These are phyloP conservation scores for Aselliscus stoliczkanus DNA, from an alignment of 2,797 vertebrate genomes.

Conservation along the genomic window DNA sequence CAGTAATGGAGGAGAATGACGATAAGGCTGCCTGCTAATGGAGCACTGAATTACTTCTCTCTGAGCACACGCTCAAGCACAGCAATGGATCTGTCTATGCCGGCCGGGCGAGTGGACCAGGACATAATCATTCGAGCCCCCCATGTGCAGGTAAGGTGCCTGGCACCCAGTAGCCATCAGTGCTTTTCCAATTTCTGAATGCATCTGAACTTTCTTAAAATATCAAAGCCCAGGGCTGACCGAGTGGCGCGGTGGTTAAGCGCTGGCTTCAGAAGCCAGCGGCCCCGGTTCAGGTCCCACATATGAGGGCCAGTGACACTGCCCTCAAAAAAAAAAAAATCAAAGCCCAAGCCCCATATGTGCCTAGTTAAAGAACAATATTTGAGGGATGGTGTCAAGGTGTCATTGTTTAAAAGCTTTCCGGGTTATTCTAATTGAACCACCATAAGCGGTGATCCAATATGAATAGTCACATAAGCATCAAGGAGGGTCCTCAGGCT, in stretches of 20 bases:
- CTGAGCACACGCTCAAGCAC: not conserved
- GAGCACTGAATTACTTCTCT: slow-evolving; percentile 41
- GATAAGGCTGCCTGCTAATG: slow-evolving; percentile 61
- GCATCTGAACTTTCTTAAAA: not conserved
- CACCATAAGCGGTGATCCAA: not conserved
- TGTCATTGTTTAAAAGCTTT: not conserved
- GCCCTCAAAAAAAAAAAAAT: too few species aligned
- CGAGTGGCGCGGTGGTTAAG: too few species aligned
- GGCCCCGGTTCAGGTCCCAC: too few species aligned
- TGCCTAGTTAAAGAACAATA: not conserved
- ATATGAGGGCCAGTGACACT: too few species aligned
- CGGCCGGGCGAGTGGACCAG: not conserved
- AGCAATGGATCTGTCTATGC: not conserved
- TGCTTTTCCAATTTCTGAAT: not conserved
- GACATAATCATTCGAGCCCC: not conserved
- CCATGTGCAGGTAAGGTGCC: not conserved
- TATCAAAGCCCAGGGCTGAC: too few species aligned
- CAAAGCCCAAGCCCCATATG: not conserved
- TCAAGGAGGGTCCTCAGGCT: not conserved
- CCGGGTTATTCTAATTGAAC: not conserved
- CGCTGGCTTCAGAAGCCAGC: too few species aligned
- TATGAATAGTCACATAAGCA: not conserved
- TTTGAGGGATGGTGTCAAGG: not conserved
- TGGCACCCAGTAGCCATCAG: not conserved
- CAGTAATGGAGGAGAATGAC: slow-evolving; percentile 38